phyloP scores from a whole-genome alignment of 2,888 invertebrate species.

The Chrysopilus asiliformis region DNA sequence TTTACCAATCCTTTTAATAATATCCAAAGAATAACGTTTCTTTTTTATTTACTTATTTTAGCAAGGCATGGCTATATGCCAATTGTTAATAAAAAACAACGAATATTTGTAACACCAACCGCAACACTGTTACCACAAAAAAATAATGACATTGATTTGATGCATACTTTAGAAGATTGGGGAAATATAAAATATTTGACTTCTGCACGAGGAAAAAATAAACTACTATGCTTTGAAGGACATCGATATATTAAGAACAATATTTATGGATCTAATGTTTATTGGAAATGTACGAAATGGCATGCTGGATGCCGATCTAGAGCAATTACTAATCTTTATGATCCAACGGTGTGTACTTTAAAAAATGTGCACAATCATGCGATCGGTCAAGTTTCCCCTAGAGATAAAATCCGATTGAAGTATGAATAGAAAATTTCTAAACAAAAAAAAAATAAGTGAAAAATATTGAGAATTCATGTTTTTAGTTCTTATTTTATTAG shows the following conservation, averaged over 20 bases:
- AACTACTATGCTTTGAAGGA: conserved; percentile 28
- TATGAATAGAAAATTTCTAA: too few relatives aligned
- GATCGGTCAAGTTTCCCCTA: conserved; percentile 9
- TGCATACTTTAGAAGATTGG: conserved; percentile 25
- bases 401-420: too few relatives aligned
- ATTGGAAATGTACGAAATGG: conserved; percentile 37
- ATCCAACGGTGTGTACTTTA: conserved; percentile 23
- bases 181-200: conserved; percentile 25
- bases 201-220: conserved; percentile 31
- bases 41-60: too few relatives aligned
- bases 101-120: too few relatives aligned
- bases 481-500: background rate
- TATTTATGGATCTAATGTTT: conserved; percentile 31
- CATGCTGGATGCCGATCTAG: conserved; percentile 32
- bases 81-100: too few relatives aligned
- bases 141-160: conserved; percentile 5
- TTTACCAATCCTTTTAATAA: too few relatives aligned
- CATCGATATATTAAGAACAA: conserved; percentile 35
- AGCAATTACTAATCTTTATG: conserved; percentile 28
- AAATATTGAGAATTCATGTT: too few relatives aligned
- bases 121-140: too few relatives aligned
- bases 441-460: too few relatives aligned
- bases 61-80: too few relatives aligned
- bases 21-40: too few relatives aligned
- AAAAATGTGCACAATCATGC: conserved; percentile 35